Evolutionary conservation across 1,140 invertebrate species (phyloP), one percentile per base, ranked within the genome.

Genomic region (Chionoecetes opilio): DNA sequence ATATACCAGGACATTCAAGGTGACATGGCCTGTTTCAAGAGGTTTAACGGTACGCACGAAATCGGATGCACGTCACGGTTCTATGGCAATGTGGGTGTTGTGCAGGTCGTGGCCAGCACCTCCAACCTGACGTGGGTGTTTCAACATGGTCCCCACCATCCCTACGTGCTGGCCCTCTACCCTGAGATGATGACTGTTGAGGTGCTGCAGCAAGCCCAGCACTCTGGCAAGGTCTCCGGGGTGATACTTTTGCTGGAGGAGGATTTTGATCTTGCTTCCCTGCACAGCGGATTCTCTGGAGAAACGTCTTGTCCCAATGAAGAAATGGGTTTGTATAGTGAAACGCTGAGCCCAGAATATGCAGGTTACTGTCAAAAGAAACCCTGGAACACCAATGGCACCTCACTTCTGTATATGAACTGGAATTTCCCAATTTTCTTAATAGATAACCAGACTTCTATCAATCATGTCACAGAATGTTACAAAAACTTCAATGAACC

Each of bases 21-120:
- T 82, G 97, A 97, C 87, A 97, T 98, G 94, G 98, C 98, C 89
- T 99, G 99, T 97, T 99, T 99, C 97, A 97, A 99, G 96, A 97
- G 98, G 96, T 97, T 99, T 75, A 99, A 99, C 98, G 98, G 98
- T 85, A 99, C 99, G 31, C 98, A 99, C 97, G 98, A 99, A 97
- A 98, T 98, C 96, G 99, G 99, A 94, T 99, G 99, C 97, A 98
- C 98, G 63, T 99, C 98, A 98, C 97, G 98, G 98, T 98, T 90
- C 86, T 37, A 97, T 91, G 99, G 99, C 17, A 98, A 98, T 96
- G 98, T 98, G 32, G 99, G 99, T 41, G 98, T 99, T 14, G 97
- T 99, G 29, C 98, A 99, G 96, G 97, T 98, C 96, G 97, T 99
- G 31, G 97, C 97, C 46, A 97, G 97, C 53, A 95, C 97, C 9